Percentiles rank a stretch among this genome's conserved stretches.
These are phyloP conservation scores for Chydorus sphaericus DNA, from an alignment of 2,888 invertebrate genomes.

Conservation along the genomic window DNA sequence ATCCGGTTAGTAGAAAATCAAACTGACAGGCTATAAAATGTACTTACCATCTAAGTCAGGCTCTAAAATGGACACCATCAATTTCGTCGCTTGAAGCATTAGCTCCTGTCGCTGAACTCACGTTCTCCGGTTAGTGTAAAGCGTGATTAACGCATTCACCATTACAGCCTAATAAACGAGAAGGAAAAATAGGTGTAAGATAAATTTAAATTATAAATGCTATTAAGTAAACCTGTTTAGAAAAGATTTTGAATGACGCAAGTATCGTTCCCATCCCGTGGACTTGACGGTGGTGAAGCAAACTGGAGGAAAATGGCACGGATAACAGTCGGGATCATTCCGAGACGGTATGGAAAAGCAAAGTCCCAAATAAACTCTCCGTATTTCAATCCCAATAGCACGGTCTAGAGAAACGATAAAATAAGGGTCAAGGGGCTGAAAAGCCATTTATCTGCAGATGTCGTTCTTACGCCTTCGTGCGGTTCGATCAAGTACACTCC, in stretches of 20 bases:
- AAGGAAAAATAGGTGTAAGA: not conserved
- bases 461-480: constrained; percentile 55
- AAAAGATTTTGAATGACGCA: constrained; percentile 56
- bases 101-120: constrained; percentile 22
- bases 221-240: constrained; percentile 34
- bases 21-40: too few relatives aligned
- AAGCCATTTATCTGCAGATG: not conserved
- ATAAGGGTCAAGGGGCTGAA: constrained; percentile 8
- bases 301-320: constrained; percentile 89
- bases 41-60: constrained; percentile 27
- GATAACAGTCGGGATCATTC: constrained; percentile 62
- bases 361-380: constrained; percentile 88
- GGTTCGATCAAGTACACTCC: constrained; percentile 77
- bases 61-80: constrained; percentile 29
- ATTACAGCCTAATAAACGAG: constrained; percentile 46
- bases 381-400: constrained; percentile 67
- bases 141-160: constrained; percentile 73
- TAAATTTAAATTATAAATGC: not conserved
- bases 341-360: constrained; percentile 69
- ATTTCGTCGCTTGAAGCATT: constrained; percentile 28
- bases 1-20: too few relatives aligned
- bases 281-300: constrained; percentile 22
- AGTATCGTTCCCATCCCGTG: constrained; percentile 36
- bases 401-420: constrained; percentile 41
- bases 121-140: constrained; percentile 64